These are phyloP conservation scores for Automeris io DNA, from an alignment of 2,888 invertebrate genomes.

Conservation along the genomic window DNA sequence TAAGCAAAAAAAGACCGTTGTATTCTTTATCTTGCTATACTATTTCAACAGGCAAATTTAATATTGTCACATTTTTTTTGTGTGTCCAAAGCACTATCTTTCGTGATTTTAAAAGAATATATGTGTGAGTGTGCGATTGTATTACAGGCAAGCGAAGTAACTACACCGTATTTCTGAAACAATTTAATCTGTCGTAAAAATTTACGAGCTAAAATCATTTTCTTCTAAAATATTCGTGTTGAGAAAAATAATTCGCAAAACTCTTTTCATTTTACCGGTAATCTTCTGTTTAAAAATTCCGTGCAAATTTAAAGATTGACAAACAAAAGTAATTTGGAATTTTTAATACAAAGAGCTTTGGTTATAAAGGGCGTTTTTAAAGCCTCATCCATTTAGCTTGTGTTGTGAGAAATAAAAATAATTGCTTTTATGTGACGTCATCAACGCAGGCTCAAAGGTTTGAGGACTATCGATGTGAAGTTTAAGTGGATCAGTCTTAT, in stretches of 20 bases:
- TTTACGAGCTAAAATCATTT: too few relatives aligned
- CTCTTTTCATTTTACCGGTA: conserved; percentile 18
- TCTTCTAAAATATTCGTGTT: too few relatives aligned
- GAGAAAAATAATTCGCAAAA: conserved; percentile 1
- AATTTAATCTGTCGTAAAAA: too few relatives aligned
- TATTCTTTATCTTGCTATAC: too few relatives aligned
- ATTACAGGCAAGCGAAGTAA: too few relatives aligned
- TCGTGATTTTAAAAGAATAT: too few relatives aligned
- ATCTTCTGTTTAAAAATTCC: conserved; percentile 13
- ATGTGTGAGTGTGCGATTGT: too few relatives aligned
- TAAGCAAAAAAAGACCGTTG: too few relatives aligned
- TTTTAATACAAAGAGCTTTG: conserved; percentile 41
- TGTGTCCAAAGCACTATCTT: too few relatives aligned
- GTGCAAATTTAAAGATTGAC: conserved; percentile 11
- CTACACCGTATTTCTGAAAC: too few relatives aligned
- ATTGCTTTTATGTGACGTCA: conserved; percentile 64
- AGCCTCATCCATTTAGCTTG: conserved; percentile 39
- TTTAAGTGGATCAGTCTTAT: conserved; percentile 59
- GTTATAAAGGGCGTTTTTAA: conserved; percentile 35
- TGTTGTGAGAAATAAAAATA: conserved; percentile 60
- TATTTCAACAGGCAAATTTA: too few relatives aligned
- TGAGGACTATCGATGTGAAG: conserved; percentile 61
- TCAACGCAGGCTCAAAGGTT: conserved; percentile 55
- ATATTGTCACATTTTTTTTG: too few relatives aligned
- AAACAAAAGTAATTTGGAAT: conserved; percentile 47